Evolutionary conservation across 2,113 vertebrate genomes (phyloP).

Genomic region (Stigmatopora nigra): DNA sequence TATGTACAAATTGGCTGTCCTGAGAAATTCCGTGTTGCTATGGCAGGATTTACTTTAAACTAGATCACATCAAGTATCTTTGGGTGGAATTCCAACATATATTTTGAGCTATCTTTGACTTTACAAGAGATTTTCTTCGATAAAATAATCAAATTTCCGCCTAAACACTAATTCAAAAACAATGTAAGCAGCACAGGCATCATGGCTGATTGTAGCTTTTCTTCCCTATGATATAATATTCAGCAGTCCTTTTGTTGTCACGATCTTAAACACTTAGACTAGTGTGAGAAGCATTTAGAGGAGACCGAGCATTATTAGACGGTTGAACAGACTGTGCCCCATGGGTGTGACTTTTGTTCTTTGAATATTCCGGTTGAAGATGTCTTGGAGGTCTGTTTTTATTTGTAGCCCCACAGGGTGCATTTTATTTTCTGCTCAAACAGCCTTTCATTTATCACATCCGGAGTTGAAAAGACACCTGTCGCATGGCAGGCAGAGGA

Average conservation of each 20-base stretch:
- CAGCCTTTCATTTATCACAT: conserved; percentile 61
- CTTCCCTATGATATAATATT: not conserved
- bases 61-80: not conserved
- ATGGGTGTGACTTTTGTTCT: conserved; percentile 30
- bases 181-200: not conserved
- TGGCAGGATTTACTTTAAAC: not conserved
- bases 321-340: conserved; percentile 19
- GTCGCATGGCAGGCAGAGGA: conserved; percentile 46
- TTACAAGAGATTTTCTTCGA: no score
- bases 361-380: conserved; percentile 51
- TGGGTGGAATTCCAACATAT: not conserved
- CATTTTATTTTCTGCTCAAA: conserved; percentile 52
- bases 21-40: not conserved
- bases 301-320: conserved; percentile 30
- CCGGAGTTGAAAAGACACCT: conserved; percentile 52
- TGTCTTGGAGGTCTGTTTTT: conserved; percentile 36
- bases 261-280: conserved; percentile 24
- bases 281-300: conserved; percentile 30
- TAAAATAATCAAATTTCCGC: not conserved
- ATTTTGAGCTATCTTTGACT: not conserved
- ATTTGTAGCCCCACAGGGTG: conserved; percentile 41
- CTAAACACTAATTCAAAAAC: not conserved
- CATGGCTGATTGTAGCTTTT: not conserved
- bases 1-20: not conserved
- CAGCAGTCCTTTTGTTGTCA: not conserved